Evolutionary conservation across 2,797 vertebrate genomes (phyloP), one percentile per base, ranked within the genome.

Genomic region (Pachyuromys duprasi): DNA sequence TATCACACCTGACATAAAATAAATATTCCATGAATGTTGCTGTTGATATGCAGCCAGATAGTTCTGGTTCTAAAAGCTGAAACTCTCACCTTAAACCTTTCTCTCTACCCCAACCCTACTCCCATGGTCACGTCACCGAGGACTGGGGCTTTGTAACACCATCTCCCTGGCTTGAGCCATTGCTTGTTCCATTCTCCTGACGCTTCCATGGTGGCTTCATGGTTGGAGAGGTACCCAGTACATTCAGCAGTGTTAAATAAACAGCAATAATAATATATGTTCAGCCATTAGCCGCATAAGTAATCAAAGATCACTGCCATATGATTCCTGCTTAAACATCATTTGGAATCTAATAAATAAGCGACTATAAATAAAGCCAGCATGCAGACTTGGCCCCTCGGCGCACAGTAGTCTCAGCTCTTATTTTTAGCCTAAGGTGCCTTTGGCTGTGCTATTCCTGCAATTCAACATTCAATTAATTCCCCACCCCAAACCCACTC

Each of bases 301-400:
- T 96, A 97, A 97, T 97, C 96, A 97, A 97, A 95, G 94, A 97
- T 94, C 96, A 97, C 93, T 95, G 96, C 97, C 96, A 94, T 91
- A 93, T 94, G 96, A 97, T 94, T 98, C 92, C 90, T 93, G 76
- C 96, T 95, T 98, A 95, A 97, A 96, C 95, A 96, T 95, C 96
- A 89, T 96, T 96, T 96, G 89, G 89, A 97, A 91, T 83, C 94
- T 97, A 97, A 97, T 97, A 97, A 96, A 95, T 95, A 96, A 94
- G 96, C 0, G 0, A 82, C 90, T 96, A 95, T 97, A 97, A 97
- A 97, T 94, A 96, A 96, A 97, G 78, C 45, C 80, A 28, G 76
- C 15, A 3, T 60, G 80, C 93, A 90, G 86, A 81, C 81, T 87
- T 18, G 1, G 80, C 69, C 82, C 36, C 89, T 87, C 80, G 0